Base-by-base conservation (phyloP, 1,140 invertebrate species). In the Protaetia brevitarsis region DNA sequence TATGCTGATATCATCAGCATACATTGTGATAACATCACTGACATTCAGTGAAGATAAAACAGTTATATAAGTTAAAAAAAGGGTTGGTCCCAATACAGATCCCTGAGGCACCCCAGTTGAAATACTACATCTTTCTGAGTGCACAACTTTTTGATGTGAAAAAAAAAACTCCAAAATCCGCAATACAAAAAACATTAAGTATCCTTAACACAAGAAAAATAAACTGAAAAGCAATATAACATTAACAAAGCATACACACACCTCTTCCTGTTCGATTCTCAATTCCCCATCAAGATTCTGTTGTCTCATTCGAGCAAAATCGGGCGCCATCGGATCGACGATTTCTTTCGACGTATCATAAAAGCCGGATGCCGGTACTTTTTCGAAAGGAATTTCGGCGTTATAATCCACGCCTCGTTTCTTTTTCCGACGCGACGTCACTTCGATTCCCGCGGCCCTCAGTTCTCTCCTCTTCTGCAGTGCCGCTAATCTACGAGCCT, bases 351-450 rank as follows among this genome's bases (percentile, higher is more conserved):
- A 88, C 0, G 95, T 97, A 76, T 98, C 95, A 78, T 97, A 96
- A 78, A 98, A 97, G 5, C 96, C 96, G 16, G 87, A 66, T 0
- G 94, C 89, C 5, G 96, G 95, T 62, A 86, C 85, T 80, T 98
- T 98, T 76, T 98, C 95, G 84, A 99, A 99, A 0, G 97, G n/a
- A 73, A 99, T 94, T 82, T 99, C 98, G 0, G 90, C 87, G 82
- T 99, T 99, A 79, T 99, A 99, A 80, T 99, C 95, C 7, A 99
- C 92, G 4, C 95, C 92, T 10, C 90, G 87, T 76, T 94, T 94
- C 69, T 87, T 88, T 71, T 91, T 91, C 70, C 90, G 88, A 23
- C 86, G 82, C 11, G 85, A 81, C 11, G 85, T 85, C 0, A 94
- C 84, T 58, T 89, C 88, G 73, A 99, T 99, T n/a, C 98, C 98